A percentile compares a stretch with the other conserved stretches of the same genome.
These are phyloP conservation scores for Harpalus rufipes DNA, from an alignment of 2,888 invertebrate genomes.

Conservation along the genomic window DNA sequence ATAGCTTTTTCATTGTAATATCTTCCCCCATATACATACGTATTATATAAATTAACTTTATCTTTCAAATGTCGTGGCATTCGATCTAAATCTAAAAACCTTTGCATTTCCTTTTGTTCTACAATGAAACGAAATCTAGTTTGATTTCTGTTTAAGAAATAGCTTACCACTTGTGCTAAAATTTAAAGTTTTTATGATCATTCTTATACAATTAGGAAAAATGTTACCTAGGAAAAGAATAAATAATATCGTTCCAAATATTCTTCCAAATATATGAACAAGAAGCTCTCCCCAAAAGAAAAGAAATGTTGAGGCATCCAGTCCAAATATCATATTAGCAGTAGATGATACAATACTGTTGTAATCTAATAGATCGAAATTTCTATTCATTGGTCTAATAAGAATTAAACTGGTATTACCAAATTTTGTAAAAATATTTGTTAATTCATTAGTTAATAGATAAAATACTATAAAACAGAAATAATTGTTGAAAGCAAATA, in stretches of 20 bases:
- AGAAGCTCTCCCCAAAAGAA: not conserved
- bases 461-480: not conserved
- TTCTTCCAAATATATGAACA: constrained; percentile 2
- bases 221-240: constrained; percentile 4
- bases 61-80: not conserved
- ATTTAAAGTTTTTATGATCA: not conserved
- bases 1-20: constrained; percentile 10
- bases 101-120: not conserved
- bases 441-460: not conserved
- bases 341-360: not conserved
- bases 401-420: not conserved
- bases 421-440: not conserved
- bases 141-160: not conserved
- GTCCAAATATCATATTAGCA: constrained; percentile 20
- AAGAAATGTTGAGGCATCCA: not conserved
- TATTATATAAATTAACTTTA: not conserved
- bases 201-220: not conserved
- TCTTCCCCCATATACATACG: not conserved
- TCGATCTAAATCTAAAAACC: constrained; percentile 1
- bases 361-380: not conserved
- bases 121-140: not conserved
- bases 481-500: not conserved
- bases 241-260: constrained; percentile 1
- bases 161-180: not conserved
- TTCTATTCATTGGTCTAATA: not conserved